Evolutionary conservation across 1,140 invertebrate genomes (phyloP), one percentile per base, ranked within the genome.

Genomic region (Rhysida immarginata): DNA sequence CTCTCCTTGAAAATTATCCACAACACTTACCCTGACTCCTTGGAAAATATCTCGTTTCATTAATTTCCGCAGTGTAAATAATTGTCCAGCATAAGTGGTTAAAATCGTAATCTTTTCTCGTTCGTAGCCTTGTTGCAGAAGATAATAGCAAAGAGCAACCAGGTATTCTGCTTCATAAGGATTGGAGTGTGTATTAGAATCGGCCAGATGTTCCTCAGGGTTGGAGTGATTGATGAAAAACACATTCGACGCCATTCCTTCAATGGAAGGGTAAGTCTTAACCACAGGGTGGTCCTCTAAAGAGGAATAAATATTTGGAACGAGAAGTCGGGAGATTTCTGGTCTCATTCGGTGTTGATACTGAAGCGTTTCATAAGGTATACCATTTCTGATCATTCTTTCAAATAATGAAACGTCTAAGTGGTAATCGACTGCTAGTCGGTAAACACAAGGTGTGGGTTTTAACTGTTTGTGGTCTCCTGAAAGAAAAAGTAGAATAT

Each of bases 211-310:
- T 23, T 53, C 25, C 21, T 53, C 43, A 18, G 21, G 11, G 2
- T 20, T 25, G n/a, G 71, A 64, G 64, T 84, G 82, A 41, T 73
- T 67, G 3, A 81, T 66, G 62, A 84, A 83, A 64, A 74, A 84
- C 3, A 84, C 35, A 64, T 77, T 78, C 27, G 70, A 71, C 0
- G 59, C 44, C 16, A 80, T 63, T 2, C 78, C 78, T 0, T 61
- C 60, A 0, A 84, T 70, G 18, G 67, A 57, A 0, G 71, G 65
- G 62, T 75, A 80, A 13, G 64, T 50, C 0, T 63, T 41, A 0
- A 83, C 81, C 0, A 70, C 73, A 1, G 64, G 27, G 26, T 58
- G 53, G 35, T 58, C 49, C 29, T 49, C 14, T 5, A 58, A 26
- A 0, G 55, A 2, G 2, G 5, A 2, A 54, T 76, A 76, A 26